phyloP scores from a whole-genome alignment of 2,888 invertebrate genomes.

The Apamea monoglypha region DNA sequence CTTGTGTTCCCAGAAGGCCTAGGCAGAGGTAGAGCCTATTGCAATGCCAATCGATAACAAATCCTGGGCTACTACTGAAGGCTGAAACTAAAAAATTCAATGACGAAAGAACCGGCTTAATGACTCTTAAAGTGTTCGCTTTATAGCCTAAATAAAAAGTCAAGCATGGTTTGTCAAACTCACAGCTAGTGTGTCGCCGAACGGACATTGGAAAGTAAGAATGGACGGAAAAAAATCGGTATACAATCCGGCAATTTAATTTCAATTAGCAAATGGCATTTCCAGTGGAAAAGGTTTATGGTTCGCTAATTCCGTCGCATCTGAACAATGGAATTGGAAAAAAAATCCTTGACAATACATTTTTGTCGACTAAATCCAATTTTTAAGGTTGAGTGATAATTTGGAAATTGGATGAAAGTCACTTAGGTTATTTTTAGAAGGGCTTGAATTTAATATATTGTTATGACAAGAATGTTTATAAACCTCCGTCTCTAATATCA shows the following conservation, averaged over 20 bases:
- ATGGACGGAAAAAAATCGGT: constrained; percentile 27
- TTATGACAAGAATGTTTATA: too few species aligned
- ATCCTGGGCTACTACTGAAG: fast-evolving
- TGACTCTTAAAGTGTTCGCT: not conserved
- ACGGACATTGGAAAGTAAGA: constrained; percentile 31
- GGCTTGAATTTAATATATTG: too few species aligned
- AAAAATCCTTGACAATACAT: not conserved
- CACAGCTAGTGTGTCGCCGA: constrained; percentile 2
- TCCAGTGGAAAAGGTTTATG: constrained; percentile 45
- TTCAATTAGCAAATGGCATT: constrained; percentile 64
- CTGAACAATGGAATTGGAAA: not conserved
- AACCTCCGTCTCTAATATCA: too few species aligned
- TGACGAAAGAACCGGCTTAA: not conserved
- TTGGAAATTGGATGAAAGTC: too few species aligned
- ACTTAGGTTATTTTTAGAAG: too few species aligned
- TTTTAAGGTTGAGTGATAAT: not conserved
- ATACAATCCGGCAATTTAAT: constrained; percentile 57
- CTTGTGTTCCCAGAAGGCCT: not conserved
- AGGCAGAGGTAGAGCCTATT: not conserved
- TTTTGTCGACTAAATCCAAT: not conserved
- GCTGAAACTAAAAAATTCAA: not conserved
- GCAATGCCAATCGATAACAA: not conserved
- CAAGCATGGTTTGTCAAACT: constrained; percentile 15
- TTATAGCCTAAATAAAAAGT: not conserved
- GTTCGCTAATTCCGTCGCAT: constrained; percentile 44